These are phyloP conservation scores for Canis aureus DNA, from an alignment of 2,113 vertebrate genomes.

Conservation along the genomic window DNA sequence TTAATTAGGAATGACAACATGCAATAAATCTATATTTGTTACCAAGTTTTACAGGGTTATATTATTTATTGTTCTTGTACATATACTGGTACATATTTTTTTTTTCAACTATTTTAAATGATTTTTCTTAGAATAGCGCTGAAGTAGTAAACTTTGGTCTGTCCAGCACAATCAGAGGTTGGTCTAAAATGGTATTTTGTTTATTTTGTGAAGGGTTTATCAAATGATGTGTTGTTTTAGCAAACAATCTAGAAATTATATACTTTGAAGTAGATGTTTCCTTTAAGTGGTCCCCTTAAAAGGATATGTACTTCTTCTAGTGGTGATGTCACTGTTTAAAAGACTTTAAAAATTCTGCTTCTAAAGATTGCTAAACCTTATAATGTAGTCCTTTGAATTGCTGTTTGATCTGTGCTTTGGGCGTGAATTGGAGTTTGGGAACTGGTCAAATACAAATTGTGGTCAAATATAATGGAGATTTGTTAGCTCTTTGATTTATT, in stretches of 20 bases:
- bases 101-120: neutral
- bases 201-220: slow-evolving; percentile 39
- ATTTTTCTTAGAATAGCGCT: slow-evolving; percentile 20
- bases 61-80: slow-evolving; percentile 20
- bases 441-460: slow-evolving; percentile 25
- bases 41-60: neutral
- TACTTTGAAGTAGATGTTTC: neutral
- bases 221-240: neutral
- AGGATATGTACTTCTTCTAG: neutral
- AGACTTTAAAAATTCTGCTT: slow-evolving; percentile 52
- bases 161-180: neutral
- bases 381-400: slow-evolving; percentile 16
- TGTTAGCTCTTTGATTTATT: neutral
- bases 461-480: slow-evolving; percentile 21
- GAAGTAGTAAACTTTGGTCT: slow-evolving; percentile 14
- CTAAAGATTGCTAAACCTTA: slow-evolving; percentile 13
- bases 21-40: slow-evolving; percentile 30
- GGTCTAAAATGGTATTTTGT: slow-evolving; percentile 13
- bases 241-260: neutral
- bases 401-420: slow-evolving; percentile 18
- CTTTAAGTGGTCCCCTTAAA: neutral
- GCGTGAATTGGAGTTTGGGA: slow-evolving; percentile 39
- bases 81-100: neutral
- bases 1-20: neutral
- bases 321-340: slow-evolving; percentile 13